Evolutionary conservation across 2,888 invertebrate genomes (phyloP), one percentile per base, ranked within the genome.

Genomic region (Cosmorhoe ocellata): DNA sequence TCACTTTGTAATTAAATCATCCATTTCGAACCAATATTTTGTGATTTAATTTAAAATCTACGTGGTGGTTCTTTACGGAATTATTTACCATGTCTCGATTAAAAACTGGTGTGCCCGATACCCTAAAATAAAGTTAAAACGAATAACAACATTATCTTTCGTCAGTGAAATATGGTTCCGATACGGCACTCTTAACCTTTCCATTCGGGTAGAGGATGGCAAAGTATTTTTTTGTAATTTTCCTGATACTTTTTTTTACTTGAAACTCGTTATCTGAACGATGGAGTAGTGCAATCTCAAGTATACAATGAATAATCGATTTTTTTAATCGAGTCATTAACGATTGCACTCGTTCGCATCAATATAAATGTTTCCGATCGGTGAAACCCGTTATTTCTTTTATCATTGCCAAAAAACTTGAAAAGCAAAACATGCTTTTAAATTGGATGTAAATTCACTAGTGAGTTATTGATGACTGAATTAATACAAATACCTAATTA

Each of bases 311-410:
- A 41, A 51, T 54, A 58, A 62, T 51, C 48, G 47, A 54, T 26
- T 51, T 41, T n/a, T 47, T 53, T 56, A 38, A 49, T 53, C 39
- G 51, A 38, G 55, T 68, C 74, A 74, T 77, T 78, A 76, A 74
- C 66, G 70, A 70, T 72, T 79, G 78, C 74, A 80, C 70, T 74
- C 67, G 67, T 71, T 72, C 64, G 71, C 73, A 62, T 68, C 69
- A 69, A 63, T 71, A 74, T 72, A 61, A 75, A 76, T 70, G 73
- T 81, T 80, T 83, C 81, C 83, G 79, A 79, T 78, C 62, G 67
- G 58, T 58, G 61, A 65, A 71, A 74, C 68, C 70, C 67, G 65
- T 72, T 51, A 32, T 72, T 69, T 67, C 68, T 67, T 66, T 18
- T 67, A 73, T 67, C 63, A 56, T 64, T 66, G 47, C 43, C 51